Base-by-base conservation (phyloP, 2,797 vertebrate genomes). In the Garrulus glandarius region DNA sequence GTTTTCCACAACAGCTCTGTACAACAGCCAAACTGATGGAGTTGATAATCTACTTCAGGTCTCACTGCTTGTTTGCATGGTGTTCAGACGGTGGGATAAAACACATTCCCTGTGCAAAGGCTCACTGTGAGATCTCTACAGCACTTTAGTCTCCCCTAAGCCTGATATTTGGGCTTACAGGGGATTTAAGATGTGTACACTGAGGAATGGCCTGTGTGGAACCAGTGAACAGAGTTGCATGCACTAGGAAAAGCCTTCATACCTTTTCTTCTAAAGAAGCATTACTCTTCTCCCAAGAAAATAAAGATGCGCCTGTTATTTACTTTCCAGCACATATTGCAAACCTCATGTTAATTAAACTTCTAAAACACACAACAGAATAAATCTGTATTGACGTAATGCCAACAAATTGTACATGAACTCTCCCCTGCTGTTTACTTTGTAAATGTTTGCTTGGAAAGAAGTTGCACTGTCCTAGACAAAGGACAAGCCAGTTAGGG, bases 261-360 rank as follows among this genome's bases (percentile, higher is more conserved):
- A 26, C 52, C 49, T 79, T 78, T 76, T 78, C 55, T 61, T 47
- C 30, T 41, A 12, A 55, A 86, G 80, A 71, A 72, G 56, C 17
- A 64, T 49, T 76, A 79, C 44, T 87, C 59, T 84, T 69, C 92
- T 84, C 88, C 84, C 60, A 89, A 93, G 67, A 77, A 87, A 90
- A 93, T 50, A 78, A 82, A 89, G 87, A 91, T 43, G 60, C 0
- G 39, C 43, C 43, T 93, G 71, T 81, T 95, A 43, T 91, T 96
- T 94, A 91, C 91, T 95, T 95, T 84, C 30, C 74, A 93, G 93
- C 78, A 89, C 81, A 83, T 67, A 77, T 67, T 91, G 77, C 59
- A 89, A 84, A 90, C 47, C 64, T 74, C 63, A 49, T 24, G 53
- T 72, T 94, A 92, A 92, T 93, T 92, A 87, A 91, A 89, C 63